phyloP scores from a whole-genome alignment of 2,113 vertebrate genomes.

The Mola mola region DNA sequence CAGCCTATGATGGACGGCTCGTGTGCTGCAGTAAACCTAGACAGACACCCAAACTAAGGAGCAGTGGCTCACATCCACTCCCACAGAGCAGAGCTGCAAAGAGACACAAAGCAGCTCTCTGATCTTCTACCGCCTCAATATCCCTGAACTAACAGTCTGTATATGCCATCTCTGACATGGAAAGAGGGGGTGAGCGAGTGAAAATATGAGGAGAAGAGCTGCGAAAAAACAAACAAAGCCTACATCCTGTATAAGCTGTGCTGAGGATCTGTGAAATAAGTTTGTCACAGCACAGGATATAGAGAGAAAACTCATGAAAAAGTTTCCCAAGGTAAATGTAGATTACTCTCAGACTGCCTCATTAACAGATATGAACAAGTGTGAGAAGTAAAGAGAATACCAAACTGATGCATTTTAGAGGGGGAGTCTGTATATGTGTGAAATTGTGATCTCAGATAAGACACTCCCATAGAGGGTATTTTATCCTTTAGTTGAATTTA shows the following conservation, averaged over 20 bases:
- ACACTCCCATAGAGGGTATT: conserved; percentile 53
- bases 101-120: conserved; percentile 57
- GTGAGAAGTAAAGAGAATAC: conserved; percentile 42
- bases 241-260: conserved; percentile 28
- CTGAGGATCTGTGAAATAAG: conserved; percentile 23
- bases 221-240: conserved; percentile 47
- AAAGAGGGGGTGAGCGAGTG: conserved; percentile 15
- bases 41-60: conserved; percentile 9
- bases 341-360: conserved; percentile 15
- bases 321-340: conserved; percentile 17
- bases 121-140: conserved; percentile 54
- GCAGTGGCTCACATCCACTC: conserved; percentile 39
- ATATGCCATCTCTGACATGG: conserved; percentile 36
- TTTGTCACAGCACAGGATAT: conserved; percentile 6
- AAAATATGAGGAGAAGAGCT: conserved; percentile 22
- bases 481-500: conserved; percentile 68
- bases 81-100: conserved; percentile 41
- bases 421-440: conserved; percentile 5
- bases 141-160: conserved; percentile 29
- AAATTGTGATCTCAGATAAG: conserved; percentile 41
- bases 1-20: not conserved
- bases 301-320: conserved; percentile 12
- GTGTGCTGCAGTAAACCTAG: conserved; percentile 28
- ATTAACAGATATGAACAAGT: not conserved
- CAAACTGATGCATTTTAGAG: conserved; percentile 37